phyloP scores from a whole-genome alignment of 2,888 invertebrate genomes.

The Ophion slaviceki region DNA sequence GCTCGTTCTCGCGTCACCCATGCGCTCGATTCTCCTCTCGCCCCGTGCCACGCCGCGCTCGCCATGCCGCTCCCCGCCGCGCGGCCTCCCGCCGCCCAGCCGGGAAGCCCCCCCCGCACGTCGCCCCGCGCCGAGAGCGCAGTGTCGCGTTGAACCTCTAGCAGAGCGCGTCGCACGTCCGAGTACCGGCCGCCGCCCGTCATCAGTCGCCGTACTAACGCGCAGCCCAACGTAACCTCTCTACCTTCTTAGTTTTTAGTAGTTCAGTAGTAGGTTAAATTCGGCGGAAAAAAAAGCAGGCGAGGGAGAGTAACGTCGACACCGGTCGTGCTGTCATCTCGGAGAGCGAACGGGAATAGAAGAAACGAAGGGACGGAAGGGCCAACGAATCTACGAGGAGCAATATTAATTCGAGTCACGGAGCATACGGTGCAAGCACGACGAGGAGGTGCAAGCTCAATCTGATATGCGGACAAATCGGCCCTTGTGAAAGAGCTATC shows the following conservation, averaged over 20 bases:
- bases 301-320: slow-evolving; percentile 7
- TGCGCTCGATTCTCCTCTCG: slow-evolving; percentile 82
- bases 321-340: neutral
- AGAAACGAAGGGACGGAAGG: neutral
- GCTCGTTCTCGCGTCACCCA: too few species aligned
- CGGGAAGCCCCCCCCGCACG: slow-evolving; percentile 73
- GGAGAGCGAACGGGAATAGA: neutral
- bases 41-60: slow-evolving; percentile 69
- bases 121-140: slow-evolving; percentile 81
- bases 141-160: slow-evolving; percentile 84
- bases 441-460: neutral
- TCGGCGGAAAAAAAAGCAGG: neutral
- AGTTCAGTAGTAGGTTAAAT: slow-evolving; percentile 80
- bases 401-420: neutral
- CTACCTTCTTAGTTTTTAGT: slow-evolving; percentile 82
- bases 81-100: slow-evolving; percentile 62
- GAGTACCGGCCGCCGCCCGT: slow-evolving; percentile 83
- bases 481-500: slow-evolving; percentile 14
- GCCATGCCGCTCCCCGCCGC: slow-evolving; percentile 80
- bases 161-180: slow-evolving; percentile 83
- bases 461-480: slow-evolving; percentile 16
- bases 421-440: neutral
- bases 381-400: neutral
- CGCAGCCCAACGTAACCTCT: slow-evolving; percentile 81
- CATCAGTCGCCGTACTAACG: slow-evolving; percentile 82